Conservation (phyloP, 2,888 invertebrate genomes). For the Tachystola acroxantha region DNA sequence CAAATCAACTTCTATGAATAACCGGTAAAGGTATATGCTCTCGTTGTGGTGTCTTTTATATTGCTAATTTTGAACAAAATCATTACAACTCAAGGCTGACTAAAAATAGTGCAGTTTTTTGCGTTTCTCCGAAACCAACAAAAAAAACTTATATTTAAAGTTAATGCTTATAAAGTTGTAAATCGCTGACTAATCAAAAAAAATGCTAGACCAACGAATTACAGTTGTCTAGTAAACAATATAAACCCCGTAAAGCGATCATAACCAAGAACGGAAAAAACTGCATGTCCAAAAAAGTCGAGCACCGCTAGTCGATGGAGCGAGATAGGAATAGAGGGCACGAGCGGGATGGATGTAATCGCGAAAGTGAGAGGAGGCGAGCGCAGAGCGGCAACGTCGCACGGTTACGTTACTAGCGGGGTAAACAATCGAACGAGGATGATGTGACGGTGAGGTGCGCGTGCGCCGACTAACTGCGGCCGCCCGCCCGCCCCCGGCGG, state of each 20-base stretch:
- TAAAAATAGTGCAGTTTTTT: not conserved
- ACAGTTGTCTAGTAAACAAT: conserved; percentile 42
- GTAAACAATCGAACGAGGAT: conserved; percentile 71
- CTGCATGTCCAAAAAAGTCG: conserved; percentile 72
- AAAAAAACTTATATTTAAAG: too few relatives aligned
- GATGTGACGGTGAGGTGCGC: conserved; percentile 61
- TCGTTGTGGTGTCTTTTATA: conserved; percentile 12
- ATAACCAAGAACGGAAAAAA: conserved; percentile 67
- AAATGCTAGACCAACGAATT: too few relatives aligned
- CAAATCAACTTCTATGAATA: too few relatives aligned
- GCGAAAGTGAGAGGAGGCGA: conserved; percentile 77
- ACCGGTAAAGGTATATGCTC: too few relatives aligned
- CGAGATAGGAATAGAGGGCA: conserved; percentile 37
- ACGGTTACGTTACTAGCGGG: conserved; percentile 67
- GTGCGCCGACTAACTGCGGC: conserved; percentile 35
- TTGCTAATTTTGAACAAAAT: conserved; percentile 24
- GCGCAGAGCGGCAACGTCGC: conserved; percentile 65
- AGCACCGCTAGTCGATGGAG: conserved; percentile 69
- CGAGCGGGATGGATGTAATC: conserved; percentile 40
- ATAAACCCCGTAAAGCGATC: conserved; percentile 52
- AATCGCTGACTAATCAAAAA: too few relatives aligned
- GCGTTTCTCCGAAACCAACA: too few relatives aligned
- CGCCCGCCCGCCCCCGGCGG: conserved; percentile 48
- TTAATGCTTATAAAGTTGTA: too few relatives aligned
- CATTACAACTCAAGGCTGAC: conserved; percentile 10